phyloP scores from a whole-genome alignment of 1,140 invertebrate genomes.

The Megalopta genalis region DNA sequence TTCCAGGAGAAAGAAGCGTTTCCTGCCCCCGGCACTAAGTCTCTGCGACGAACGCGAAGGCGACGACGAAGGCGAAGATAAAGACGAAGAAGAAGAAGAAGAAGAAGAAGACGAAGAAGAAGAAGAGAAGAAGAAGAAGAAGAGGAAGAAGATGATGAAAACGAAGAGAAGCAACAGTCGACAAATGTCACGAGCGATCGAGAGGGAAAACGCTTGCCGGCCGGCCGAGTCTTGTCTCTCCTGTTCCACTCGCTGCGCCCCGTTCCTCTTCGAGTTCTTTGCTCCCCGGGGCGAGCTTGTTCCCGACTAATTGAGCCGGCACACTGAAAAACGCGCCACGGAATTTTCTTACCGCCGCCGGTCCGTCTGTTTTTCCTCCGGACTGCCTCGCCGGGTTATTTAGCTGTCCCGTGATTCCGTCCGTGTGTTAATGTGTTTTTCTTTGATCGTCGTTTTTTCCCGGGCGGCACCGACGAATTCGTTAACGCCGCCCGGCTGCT shows the following conservation, averaged over 20 bases:
- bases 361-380: background rate
- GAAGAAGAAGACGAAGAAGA: too few species aligned
- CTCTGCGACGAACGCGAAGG: too few species aligned
- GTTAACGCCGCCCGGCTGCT: background rate
- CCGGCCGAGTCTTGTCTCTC: background rate
- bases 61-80: too few species aligned
- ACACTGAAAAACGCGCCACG: slow-evolving; percentile 10
- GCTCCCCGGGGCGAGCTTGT: background rate
- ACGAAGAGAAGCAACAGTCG: slow-evolving; percentile 6
- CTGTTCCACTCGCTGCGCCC: background rate
- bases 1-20: slow-evolving; percentile 55
- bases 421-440: background rate
- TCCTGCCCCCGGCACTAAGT: slow-evolving; percentile 27
- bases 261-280: background rate
- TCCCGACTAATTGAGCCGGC: slow-evolving; percentile 52
- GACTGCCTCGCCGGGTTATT: background rate
- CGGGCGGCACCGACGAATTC: background rate
- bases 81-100: too few species aligned
- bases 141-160: background rate
- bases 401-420: background rate
- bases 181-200: slow-evolving; percentile 43
- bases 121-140: too few species aligned
- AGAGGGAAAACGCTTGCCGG: slow-evolving; percentile 41
- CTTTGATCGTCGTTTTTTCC: background rate
- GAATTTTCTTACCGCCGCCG: background rate